phyloP scores from a whole-genome alignment of 2,797 vertebrate genomes.

The Poecilia picta region DNA sequence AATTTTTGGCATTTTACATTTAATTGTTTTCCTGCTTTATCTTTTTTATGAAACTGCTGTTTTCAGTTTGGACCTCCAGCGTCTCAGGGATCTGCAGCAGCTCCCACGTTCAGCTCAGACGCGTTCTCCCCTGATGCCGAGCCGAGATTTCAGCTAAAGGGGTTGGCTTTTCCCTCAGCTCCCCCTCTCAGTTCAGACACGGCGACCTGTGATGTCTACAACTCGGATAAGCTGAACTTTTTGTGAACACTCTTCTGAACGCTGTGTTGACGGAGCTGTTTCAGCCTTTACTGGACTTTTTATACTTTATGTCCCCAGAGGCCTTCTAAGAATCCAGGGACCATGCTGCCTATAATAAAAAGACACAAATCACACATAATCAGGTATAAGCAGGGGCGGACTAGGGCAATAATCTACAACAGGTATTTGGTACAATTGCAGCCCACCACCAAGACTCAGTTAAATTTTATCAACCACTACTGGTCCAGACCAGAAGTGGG shows the following conservation, averaged over 20 bases:
- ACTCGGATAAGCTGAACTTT: conserved; percentile 60
- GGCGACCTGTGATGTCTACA: conserved; percentile 25
- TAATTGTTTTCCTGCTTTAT: not conserved
- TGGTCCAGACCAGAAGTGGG: not conserved
- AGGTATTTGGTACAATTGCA: not conserved
- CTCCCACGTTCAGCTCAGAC: not conserved
- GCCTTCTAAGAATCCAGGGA: not conserved
- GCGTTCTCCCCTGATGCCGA: conserved; percentile 15
- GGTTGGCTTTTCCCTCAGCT: conserved; percentile 6
- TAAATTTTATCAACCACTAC: not conserved
- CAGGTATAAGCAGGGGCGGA: not conserved
- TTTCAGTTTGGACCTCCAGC: conserved; percentile 22
- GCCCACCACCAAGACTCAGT: not conserved
- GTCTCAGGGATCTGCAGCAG: not conserved
- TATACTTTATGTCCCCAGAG: not conserved
- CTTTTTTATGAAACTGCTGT: not conserved
- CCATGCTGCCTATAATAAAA: not conserved
- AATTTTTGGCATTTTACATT: not conserved
- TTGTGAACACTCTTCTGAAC: not conserved
- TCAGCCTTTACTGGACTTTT: not conserved
- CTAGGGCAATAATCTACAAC: too few species aligned
- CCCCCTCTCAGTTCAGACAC: conserved; percentile 34
- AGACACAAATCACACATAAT: not conserved
- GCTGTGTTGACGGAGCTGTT: not conserved
- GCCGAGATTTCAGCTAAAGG: conserved; percentile 39